Base-by-base conservation (phyloP, 2,888 invertebrate species). In the Cephus pygmeus region DNA sequence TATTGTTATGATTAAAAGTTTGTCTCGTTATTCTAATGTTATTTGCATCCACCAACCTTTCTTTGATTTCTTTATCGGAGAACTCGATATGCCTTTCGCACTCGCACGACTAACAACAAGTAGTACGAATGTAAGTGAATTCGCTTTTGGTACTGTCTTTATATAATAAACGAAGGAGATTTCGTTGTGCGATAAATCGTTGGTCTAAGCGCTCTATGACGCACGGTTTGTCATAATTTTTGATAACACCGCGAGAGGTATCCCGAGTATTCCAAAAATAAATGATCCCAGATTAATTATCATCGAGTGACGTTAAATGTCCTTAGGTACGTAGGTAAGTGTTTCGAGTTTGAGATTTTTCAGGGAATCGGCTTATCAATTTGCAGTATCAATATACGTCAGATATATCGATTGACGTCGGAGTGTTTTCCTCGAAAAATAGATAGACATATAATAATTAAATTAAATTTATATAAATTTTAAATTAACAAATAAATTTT, bases 131-230 rank as follows among this genome's bases (percentile, higher is more conserved):
- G 0, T 23, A 23, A 56, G 40, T 56, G 40, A 56, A 56, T 56
- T 56, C 23, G 40, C 40, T 56, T 56, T 56, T 56, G 15, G 40
- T 56, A 23, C 40, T 56, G 56, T 69, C 76, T 81, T 84, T 84
- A 83, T 84, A 81, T 82, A 84, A 83, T 80, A 81, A 84, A 73
- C 73, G 73, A 76, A 73, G 73, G 34, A 69, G 73, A 34, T 69
- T 80, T 78, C 76, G 30, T 73, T 75, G 68, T n/a, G 36, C 73
- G 81, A 83, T 82, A 83, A 83, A 75, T 69, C 12, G 31, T 71
- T 12, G 73, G 35, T 81, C 83, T 77, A 75, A 78, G 15, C 69
- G 69, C 33, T 73, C 69, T 71, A 40, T 84, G 84, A 84, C 83
- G 83, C 76, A 84, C 77, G 77, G 77, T 82, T 81, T 68, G 12